Evolutionary conservation across 1,140 invertebrate species (phyloP).

Genomic region (Drosophila parabipectinata): DNA sequence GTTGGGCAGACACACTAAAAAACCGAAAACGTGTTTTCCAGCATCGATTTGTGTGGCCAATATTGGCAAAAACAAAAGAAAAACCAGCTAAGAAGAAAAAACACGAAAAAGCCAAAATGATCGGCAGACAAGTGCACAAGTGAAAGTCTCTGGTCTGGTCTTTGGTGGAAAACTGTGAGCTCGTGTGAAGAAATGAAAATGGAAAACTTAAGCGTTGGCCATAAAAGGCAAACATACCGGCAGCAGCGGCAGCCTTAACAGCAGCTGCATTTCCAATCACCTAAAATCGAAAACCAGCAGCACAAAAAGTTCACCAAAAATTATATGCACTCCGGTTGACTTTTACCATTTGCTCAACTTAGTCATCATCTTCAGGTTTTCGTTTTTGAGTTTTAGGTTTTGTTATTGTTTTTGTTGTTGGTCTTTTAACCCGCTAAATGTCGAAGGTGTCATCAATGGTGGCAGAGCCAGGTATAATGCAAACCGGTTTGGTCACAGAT

Average conservation of each 20-base stretch:
- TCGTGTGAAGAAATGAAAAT: conserved; percentile 68
- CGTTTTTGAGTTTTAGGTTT: conserved; percentile 9
- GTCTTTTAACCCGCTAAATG: conserved; percentile 54
- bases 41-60: conserved; percentile 56
- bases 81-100: conserved; percentile 28
- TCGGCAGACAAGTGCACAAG: conserved; percentile 64
- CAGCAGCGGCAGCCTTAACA: background rate
- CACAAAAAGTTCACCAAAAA: conserved; percentile 66
- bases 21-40: conserved; percentile 56
- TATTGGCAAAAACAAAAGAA: conserved; percentile 44
- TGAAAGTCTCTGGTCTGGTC: conserved; percentile 59
- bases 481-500: conserved; percentile 59
- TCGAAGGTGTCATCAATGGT: conserved; percentile 80
- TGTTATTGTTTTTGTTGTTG: conserved; percentile 26
- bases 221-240: conserved; percentile 66
- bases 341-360: conserved; percentile 77
- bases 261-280: conserved; percentile 48
- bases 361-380: conserved; percentile 63
- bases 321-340: conserved; percentile 67
- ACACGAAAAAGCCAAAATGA: conserved; percentile 27
- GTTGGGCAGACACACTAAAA: conserved; percentile 42
- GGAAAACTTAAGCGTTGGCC: conserved; percentile 69
- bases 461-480: conserved; percentile 1
- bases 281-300: conserved; percentile 37
- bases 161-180: conserved; percentile 53